A percentile compares a stretch with the other conserved stretches of the same genome.
These are phyloP conservation scores for Tribolium castaneum DNA, from an alignment of 1,140 invertebrate species.

Conservation along the genomic window DNA sequence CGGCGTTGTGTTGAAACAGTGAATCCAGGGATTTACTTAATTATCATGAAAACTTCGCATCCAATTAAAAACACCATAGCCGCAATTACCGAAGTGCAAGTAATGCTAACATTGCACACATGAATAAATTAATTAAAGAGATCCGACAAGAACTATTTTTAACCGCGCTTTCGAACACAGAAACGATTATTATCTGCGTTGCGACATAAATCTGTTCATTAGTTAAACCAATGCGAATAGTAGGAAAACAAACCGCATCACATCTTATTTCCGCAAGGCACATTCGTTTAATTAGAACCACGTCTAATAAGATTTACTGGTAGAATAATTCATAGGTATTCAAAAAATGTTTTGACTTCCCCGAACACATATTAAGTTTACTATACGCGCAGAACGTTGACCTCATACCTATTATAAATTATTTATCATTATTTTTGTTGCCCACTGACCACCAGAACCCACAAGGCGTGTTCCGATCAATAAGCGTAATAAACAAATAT, in stretches of 20 bases:
- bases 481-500: conserved; percentile 16
- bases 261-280: conserved; percentile 4
- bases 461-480: conserved; percentile 13
- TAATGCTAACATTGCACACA: conserved; percentile 8
- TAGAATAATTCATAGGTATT: conserved; percentile 6
- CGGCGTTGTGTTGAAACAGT: neutral
- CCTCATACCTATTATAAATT: conserved; percentile 30
- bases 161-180: conserved; percentile 1
- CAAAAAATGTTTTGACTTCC: conserved; percentile 23
- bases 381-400: conserved; percentile 15
- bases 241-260: conserved; percentile 9
- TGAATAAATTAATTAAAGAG: conserved; percentile 18
- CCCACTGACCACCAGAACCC: conserved; percentile 15
- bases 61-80: conserved; percentile 4
- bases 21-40: neutral
- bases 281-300: conserved; percentile 8
- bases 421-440: conserved; percentile 32
- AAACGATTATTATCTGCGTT: conserved; percentile 5
- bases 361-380: conserved; percentile 7
- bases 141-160: conserved; percentile 14
- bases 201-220: conserved; percentile 13
- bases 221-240: neutral
- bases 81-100: conserved; percentile 5
- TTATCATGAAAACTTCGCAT: conserved; percentile 4
- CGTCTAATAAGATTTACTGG: conserved; percentile 9